phyloP scores from a whole-genome alignment of 2,113 vertebrate genomes.

The Apaloderma vittatum region DNA sequence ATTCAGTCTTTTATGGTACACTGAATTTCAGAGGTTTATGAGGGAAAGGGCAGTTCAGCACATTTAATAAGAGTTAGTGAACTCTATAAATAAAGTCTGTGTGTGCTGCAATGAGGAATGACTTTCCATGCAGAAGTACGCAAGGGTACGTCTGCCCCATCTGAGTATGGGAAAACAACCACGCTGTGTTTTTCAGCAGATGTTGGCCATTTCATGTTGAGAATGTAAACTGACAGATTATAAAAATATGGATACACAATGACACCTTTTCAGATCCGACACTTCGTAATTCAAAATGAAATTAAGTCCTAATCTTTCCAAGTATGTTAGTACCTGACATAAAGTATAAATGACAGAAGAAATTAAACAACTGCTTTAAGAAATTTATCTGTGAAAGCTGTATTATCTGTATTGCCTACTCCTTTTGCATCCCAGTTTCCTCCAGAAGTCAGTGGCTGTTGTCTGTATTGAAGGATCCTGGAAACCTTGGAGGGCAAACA shows the following conservation, averaged over 20 bases:
- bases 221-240: background rate
- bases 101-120: background rate
- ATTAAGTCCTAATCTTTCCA: background rate
- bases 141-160: background rate
- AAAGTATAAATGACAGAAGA: background rate
- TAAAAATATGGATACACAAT: background rate
- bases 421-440: background rate
- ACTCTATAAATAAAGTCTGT: background rate
- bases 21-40: constrained; percentile 20
- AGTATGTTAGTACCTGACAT: background rate
- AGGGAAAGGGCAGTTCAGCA: constrained; percentile 10
- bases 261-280: background rate
- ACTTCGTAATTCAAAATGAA: background rate
- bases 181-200: background rate
- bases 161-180: background rate
- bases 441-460: background rate
- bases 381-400: background rate
- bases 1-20: constrained; percentile 16
- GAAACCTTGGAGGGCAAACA: too few species aligned
- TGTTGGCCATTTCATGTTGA: background rate
- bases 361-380: background rate
- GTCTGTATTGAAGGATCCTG: background rate
- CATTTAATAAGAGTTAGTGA: constrained; percentile 13
- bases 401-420: background rate
- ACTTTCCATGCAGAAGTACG: background rate